Percentiles rank a stretch among this genome's conserved stretches.
Conservation (phyloP, 30 jellyfish, hydroid and myxozoan species). For the Pelagia noctiluca region DNA sequence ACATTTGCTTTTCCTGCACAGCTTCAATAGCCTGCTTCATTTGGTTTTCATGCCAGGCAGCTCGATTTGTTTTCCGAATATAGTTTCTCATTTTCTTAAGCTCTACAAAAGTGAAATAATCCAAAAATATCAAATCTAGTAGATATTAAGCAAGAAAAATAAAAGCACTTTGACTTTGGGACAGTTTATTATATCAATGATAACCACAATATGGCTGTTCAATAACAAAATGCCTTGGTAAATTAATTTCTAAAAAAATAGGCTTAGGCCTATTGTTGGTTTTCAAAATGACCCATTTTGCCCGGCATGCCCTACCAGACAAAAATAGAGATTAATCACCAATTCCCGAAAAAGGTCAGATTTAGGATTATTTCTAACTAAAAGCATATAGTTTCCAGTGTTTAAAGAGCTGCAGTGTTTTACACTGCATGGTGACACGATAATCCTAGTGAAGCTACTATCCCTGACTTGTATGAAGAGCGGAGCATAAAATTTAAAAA, state of each 20-base stretch:
- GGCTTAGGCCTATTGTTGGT: background rate
- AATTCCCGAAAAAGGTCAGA: background rate
- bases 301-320: background rate
- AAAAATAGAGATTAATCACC: background rate
- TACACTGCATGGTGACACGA: background rate
- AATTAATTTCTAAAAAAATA: background rate
- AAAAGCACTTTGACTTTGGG: background rate
- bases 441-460: background rate
- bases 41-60: background rate
- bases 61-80: constrained; percentile 40
- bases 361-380: background rate
- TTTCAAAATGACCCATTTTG: constrained; percentile 1
- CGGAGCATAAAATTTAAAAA: background rate
- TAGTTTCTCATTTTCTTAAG: constrained; percentile 2
- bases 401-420: background rate
- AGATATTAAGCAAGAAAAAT: background rate
- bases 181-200: background rate
- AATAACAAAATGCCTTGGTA: background rate
- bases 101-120: background rate
- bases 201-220: background rate
- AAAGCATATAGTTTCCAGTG: background rate
- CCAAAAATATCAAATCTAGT: background rate
- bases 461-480: background rate
- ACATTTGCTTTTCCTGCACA: constrained; percentile 27
- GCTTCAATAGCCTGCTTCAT: constrained; percentile 29